A percentile compares a stretch with the other conserved stretches of the same genome.
These are phyloP conservation scores for Laticauda laticaudata DNA, from an alignment of 2,113 vertebrate species.

Conservation along the genomic window DNA sequence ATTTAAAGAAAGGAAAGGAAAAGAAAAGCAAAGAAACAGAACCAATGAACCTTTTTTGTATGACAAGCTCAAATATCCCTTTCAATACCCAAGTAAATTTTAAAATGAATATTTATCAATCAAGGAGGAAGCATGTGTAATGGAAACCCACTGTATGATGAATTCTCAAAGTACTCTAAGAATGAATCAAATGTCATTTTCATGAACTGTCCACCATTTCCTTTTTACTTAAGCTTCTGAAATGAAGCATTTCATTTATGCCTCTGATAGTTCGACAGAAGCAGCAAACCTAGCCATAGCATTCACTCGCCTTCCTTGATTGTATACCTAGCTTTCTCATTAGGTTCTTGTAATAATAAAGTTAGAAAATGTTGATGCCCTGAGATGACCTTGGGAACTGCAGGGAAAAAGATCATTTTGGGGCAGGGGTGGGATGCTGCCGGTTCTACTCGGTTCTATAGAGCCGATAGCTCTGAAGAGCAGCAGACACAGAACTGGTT, in stretches of 20 bases:
- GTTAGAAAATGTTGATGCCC: not conserved
- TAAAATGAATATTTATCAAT: constrained; percentile 73
- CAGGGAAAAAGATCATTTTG: not conserved
- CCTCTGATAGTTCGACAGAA: not conserved
- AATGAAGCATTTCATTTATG: not conserved
- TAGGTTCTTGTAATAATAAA: not conserved
- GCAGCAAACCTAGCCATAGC: not conserved
- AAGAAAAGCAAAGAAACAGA: constrained; percentile 58
- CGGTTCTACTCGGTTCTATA: too few relatives aligned
- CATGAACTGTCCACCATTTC: constrained; percentile 45
- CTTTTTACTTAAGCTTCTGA: not conserved
- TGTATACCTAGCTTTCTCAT: too few relatives aligned
- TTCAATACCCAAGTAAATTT: constrained; percentile 69
- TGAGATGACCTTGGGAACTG: not conserved
- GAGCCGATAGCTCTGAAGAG: too few relatives aligned
- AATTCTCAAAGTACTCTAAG: constrained; percentile 68
- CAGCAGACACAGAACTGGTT: too few relatives aligned
- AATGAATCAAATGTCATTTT: constrained; percentile 65
- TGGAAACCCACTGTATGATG: constrained; percentile 63
- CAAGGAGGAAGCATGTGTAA: constrained; percentile 64
- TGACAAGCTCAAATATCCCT: constrained; percentile 69
- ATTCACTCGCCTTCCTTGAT: not conserved
- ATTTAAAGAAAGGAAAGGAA: constrained; percentile 65
- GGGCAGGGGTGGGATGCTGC: too few relatives aligned
- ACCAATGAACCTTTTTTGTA: constrained; percentile 69